These are phyloP conservation scores for Trisateles emortualis DNA, from an alignment of 2,888 invertebrate genomes.

Conservation along the genomic window DNA sequence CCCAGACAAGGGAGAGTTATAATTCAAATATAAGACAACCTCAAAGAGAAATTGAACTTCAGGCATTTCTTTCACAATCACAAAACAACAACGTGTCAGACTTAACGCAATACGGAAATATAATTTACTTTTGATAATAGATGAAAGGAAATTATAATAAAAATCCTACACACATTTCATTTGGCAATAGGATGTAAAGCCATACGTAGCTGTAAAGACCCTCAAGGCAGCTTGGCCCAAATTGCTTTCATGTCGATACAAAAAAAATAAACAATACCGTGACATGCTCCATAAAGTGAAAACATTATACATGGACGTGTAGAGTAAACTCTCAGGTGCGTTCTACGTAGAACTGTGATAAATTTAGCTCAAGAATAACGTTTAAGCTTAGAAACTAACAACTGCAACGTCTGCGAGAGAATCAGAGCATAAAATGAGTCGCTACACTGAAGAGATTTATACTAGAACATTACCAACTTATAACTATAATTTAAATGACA, in stretches of 20 bases:
- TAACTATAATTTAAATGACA: neutral
- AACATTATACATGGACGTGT: constrained; percentile 13
- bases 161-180: constrained; percentile 23
- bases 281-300: constrained; percentile 13
- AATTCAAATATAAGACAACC: neutral
- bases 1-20: neutral
- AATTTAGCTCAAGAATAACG: constrained; percentile 34
- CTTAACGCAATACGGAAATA: constrained; percentile 11
- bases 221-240: constrained; percentile 30
- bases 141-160: constrained; percentile 27
- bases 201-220: constrained; percentile 16
- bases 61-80: neutral
- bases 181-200: constrained; percentile 24
- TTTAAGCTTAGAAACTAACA: constrained; percentile 32
- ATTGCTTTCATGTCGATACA: constrained; percentile 31
- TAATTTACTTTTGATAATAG: constrained; percentile 14
- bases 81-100: constrained; percentile 2
- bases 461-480: neutral
- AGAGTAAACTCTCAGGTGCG: constrained; percentile 29
- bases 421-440: constrained; percentile 36
- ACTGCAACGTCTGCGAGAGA: constrained; percentile 26
- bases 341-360: constrained; percentile 30
- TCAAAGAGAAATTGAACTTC: neutral
- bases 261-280: constrained; percentile 28
- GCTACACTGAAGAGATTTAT: constrained; percentile 7